phyloP scores from a whole-genome alignment of 2,113 vertebrate genomes.

The Colius striatus region DNA sequence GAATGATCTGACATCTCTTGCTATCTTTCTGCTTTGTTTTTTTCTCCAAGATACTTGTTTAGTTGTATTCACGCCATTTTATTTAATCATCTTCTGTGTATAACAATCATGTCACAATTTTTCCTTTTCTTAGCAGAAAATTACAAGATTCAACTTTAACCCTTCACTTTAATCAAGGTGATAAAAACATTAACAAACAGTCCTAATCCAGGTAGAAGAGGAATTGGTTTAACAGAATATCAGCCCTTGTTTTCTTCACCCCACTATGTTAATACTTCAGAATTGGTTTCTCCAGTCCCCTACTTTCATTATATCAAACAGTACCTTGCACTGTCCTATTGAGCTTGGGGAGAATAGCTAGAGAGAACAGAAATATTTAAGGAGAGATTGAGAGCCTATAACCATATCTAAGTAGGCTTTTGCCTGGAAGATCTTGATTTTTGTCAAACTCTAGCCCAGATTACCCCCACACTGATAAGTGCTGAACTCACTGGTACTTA shows the following conservation, averaged over 20 bases:
- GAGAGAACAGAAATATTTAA: background rate
- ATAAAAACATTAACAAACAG: background rate
- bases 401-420: background rate
- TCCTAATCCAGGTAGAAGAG: background rate
- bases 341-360: background rate
- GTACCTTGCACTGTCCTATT: background rate
- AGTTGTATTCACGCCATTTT: background rate
- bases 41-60: background rate
- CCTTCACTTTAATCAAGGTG: background rate
- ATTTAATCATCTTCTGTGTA: background rate
- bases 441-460: background rate
- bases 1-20: conserved; percentile 20
- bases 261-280: background rate
- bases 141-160: background rate
- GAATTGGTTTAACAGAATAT: background rate
- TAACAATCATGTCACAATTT: background rate
- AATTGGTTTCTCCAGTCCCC: background rate
- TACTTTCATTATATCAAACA: background rate
- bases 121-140: background rate
- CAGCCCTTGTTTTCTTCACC: background rate
- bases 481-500: background rate
- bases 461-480: background rate
- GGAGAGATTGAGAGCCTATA: background rate
- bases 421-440: background rate
- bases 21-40: background rate